phyloP scores from a whole-genome alignment of 1,140 invertebrate species.

The Helicoverpa zea region DNA sequence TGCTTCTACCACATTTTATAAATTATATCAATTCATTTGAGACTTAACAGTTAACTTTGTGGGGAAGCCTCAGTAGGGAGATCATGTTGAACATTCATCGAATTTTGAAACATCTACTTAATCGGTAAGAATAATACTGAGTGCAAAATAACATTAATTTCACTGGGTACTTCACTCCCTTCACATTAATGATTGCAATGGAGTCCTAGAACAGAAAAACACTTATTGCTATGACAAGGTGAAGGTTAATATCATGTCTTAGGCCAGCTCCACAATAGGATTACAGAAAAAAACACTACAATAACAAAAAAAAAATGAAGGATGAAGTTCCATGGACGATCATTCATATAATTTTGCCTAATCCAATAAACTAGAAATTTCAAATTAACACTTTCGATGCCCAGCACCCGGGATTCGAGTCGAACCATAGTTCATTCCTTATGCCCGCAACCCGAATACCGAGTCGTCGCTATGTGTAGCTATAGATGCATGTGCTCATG shows the following conservation, averaged over 20 bases:
- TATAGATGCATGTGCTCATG: no score
- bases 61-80: slow-evolving; percentile 73
- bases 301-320: slow-evolving; percentile 33
- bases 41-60: slow-evolving; percentile 70
- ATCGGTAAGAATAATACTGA: slow-evolving; percentile 81
- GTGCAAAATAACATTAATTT: slow-evolving; percentile 82
- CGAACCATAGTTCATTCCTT: no score
- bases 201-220: slow-evolving; percentile 70
- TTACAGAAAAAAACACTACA: slow-evolving; percentile 45
- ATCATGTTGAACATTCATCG: slow-evolving; percentile 74
- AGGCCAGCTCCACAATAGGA: slow-evolving; percentile 75
- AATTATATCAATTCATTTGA: slow-evolving; percentile 73
- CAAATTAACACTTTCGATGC: no score
- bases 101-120: slow-evolving; percentile 79
- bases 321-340: slow-evolving; percentile 58
- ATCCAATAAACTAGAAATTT: slow-evolving; percentile 71
- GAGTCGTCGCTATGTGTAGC: no score
- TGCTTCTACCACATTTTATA: slow-evolving; percentile 78
- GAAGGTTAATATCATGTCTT: slow-evolving; percentile 73
- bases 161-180: slow-evolving; percentile 73
- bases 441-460: no score
- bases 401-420: no score
- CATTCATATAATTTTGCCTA: slow-evolving; percentile 58
- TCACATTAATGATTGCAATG: slow-evolving; percentile 65
- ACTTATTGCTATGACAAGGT: slow-evolving; percentile 68